phyloP scores from a whole-genome alignment of 2,113 vertebrate species.

The Tachuris rubrigastra region DNA sequence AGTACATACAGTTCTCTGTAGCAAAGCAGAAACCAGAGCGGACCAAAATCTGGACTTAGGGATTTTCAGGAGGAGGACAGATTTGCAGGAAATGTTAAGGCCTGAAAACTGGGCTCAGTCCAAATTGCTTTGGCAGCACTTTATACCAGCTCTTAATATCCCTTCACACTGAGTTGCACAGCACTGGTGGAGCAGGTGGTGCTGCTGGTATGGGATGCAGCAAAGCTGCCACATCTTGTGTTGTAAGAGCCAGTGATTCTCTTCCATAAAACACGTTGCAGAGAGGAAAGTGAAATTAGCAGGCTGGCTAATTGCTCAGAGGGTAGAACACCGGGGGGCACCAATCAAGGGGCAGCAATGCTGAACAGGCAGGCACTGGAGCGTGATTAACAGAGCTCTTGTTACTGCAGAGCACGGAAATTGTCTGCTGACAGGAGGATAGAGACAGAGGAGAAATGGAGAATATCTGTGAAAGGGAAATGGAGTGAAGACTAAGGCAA shows the following conservation, averaged over 20 bases:
- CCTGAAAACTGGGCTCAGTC: neutral
- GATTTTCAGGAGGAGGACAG: neutral
- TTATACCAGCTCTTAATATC: neutral
- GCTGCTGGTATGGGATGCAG: conserved; percentile 16
- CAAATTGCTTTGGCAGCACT: conserved; percentile 51
- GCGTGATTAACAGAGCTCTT: neutral
- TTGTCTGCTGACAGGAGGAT: neutral
- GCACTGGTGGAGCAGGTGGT: conserved; percentile 50
- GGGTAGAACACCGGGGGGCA: neutral
- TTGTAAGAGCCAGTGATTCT: neutral
- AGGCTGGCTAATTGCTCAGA: conserved; percentile 3
- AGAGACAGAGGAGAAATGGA: neutral
- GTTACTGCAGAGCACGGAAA: neutral
- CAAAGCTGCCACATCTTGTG: conserved; percentile 20
- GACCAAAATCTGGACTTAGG: neutral
- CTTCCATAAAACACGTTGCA: neutral
- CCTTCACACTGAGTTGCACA: neutral
- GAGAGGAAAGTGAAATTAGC: conserved; percentile 28
- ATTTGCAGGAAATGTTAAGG: conserved; percentile 30
- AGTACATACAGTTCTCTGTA: neutral
- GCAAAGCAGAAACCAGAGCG: neutral
- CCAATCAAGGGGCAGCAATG: conserved; percentile 41
- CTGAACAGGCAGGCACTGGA: neutral
- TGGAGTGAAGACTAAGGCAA: neutral
- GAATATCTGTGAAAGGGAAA: neutral